Percentiles rank a stretch among this genome's conserved stretches.
phyloP scores from a whole-genome alignment of 2,888 invertebrate species.

The Campoletis raptor region DNA sequence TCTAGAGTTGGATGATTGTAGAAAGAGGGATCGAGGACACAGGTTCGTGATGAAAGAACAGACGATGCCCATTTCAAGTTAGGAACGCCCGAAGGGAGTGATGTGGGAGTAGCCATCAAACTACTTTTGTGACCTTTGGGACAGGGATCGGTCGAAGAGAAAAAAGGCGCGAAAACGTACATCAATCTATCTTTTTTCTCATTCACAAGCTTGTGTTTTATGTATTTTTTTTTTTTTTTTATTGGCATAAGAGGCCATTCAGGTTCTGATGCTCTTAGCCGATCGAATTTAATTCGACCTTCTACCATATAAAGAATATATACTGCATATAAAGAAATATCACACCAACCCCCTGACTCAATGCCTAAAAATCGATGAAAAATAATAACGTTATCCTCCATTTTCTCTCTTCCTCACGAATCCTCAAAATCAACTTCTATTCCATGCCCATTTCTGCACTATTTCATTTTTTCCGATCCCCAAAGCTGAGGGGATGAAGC shows the following conservation, averaged over 20 bases:
- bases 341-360: background rate
- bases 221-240: slow-evolving; percentile 31
- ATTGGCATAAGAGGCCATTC: slow-evolving; percentile 42
- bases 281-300: slow-evolving; percentile 11
- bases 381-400: slow-evolving; percentile 22
- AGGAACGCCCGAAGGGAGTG: slow-evolving; percentile 71
- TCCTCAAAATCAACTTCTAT: background rate
- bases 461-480: background rate
- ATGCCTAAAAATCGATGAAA: slow-evolving; percentile 39
- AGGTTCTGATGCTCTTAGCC: slow-evolving; percentile 34
- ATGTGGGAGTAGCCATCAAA: slow-evolving; percentile 44
- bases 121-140: slow-evolving; percentile 42
- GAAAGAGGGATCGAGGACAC: slow-evolving; percentile 20
- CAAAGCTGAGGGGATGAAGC: background rate
- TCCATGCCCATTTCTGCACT: background rate
- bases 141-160: slow-evolving; percentile 19
- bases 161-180: slow-evolving; percentile 53
- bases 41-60: slow-evolving; percentile 55
- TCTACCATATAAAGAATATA: background rate
- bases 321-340: background rate
- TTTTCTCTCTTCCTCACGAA: background rate
- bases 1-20: background rate
- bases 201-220: slow-evolving; percentile 21
- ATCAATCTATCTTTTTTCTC: slow-evolving; percentile 1
- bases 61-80: slow-evolving; percentile 61